Base-by-base conservation (phyloP, 2,888 invertebrate genomes). In the Phrixothrix hirtus region DNA sequence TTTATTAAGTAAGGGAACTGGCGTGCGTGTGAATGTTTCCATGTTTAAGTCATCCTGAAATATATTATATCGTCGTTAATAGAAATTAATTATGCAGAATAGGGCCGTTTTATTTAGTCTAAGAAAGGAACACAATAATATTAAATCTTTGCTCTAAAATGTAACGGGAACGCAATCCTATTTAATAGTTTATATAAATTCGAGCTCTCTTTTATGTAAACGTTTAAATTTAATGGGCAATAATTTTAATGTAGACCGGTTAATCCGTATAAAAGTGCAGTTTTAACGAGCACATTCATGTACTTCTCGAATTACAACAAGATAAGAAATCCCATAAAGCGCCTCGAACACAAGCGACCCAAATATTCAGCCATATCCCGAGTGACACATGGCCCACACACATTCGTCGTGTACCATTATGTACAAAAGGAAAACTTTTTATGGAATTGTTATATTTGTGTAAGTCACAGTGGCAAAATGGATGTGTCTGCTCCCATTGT, bases 201-300 rank as follows among this genome's bases (percentile, higher is more conserved):
- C 36, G 42, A 16, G 30, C 16, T 43, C 36, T 43, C 36, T 43
- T 42, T 41, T 43, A 37, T 38, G 46, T 32, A 47, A 55, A 37
- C 57, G 49, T 51, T 59, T 49, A 48, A 52, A 52, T 59, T 59
- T 59, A 57, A 59, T 57, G 57, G 55, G 57, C 42, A 38, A 57
- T 59, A 59, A 51, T 48, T 59, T 52, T 50, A 59, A 59, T 54
- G 56, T 34, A 34, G 45, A 52, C 48, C 52, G 46, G 51, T 57
- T 59, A 59, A 59, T 59, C 51, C 52, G 52, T 30, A 50, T 25
- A 56, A 58, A 59, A 56, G 56, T 59, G 54, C 58, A 59, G 55
- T 47, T 58, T 55, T 58, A 55, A 55, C 45, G 55, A 50, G 52
- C 49, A 37, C 52, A 47, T 52, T 52, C 38, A 39, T 47, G 50